Evolutionary conservation across 2,888 invertebrate genomes (phyloP).

Genomic region (Pheosia gnoma): DNA sequence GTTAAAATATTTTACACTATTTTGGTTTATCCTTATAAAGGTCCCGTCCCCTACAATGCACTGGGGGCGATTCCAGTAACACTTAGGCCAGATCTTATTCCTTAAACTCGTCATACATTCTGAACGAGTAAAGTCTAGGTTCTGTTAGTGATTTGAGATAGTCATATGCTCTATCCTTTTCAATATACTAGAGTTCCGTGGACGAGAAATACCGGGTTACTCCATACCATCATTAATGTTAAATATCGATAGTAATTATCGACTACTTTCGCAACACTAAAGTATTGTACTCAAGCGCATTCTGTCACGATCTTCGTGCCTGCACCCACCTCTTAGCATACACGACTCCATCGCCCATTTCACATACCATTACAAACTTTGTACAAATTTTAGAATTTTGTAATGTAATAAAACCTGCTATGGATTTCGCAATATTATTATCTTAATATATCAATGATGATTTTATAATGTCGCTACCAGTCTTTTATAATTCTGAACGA

Average conservation of each 20-base stretch:
- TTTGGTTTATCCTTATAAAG: too few species aligned
- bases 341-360: slow-evolving; percentile 28
- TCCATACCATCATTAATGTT: too few species aligned
- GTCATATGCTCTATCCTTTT: too few species aligned
- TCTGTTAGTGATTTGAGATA: too few species aligned
- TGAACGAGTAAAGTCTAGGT: too few species aligned
- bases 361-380: slow-evolving; percentile 30
- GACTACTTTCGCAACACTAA: slow-evolving; percentile 34
- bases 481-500: neutral
- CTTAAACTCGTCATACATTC: too few species aligned
- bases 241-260: neutral
- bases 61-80: too few species aligned
- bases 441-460: neutral
- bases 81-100: too few species aligned
- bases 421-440: slow-evolving; percentile 5
- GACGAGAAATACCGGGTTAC: too few species aligned
- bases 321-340: slow-evolving; percentile 37
- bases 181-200: too few species aligned
- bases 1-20: too few species aligned
- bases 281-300: slow-evolving; percentile 58
- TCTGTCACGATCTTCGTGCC: slow-evolving; percentile 62
- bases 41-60: too few species aligned
- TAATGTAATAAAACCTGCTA: slow-evolving; percentile 15
- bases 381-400: slow-evolving; percentile 11
- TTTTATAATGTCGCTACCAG: neutral